A percentile compares a stretch with the other conserved stretches of the same genome.
phyloP scores from a whole-genome alignment of 2,888 invertebrate genomes.

The Schizotus pectinicornis region DNA sequence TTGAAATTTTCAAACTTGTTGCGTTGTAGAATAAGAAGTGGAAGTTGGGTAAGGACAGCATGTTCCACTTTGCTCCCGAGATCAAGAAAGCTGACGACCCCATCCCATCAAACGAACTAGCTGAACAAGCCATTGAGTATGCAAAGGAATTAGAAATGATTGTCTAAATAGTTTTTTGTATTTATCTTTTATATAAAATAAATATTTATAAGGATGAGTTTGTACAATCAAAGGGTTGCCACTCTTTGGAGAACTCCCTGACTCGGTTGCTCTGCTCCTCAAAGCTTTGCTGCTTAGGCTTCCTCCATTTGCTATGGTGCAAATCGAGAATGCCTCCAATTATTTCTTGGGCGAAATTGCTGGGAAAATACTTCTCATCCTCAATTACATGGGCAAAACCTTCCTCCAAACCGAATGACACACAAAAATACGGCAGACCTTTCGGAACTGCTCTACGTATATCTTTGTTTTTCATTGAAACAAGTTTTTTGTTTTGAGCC shows the following conservation, averaged over 20 bases:
- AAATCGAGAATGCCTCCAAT: slow-evolving; percentile 94
- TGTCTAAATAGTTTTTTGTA: slow-evolving; percentile 68
- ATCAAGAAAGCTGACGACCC: slow-evolving; percentile 77
- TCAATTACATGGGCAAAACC: slow-evolving; percentile 98
- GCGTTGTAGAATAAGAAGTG: slow-evolving; percentile 74
- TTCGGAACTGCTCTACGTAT: slow-evolving; percentile 86
- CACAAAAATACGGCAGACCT: slow-evolving; percentile 93
- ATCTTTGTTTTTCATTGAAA: slow-evolving; percentile 72
- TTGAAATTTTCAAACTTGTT: slow-evolving; percentile 8
- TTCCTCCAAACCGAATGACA: slow-evolving; percentile 88
- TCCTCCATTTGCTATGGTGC: slow-evolving; percentile 85
- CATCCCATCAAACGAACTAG: slow-evolving; percentile 89
- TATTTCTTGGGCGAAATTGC: slow-evolving; percentile 93
- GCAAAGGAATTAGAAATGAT: slow-evolving; percentile 99
- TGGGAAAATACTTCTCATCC: slow-evolving; percentile 85
- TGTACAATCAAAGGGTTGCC: slow-evolving; percentile 71
- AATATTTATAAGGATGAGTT: slow-evolving; percentile 40
- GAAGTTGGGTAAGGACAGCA: slow-evolving; percentile 77
- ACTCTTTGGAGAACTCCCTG: slow-evolving; percentile 71
- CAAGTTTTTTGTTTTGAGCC: slow-evolving; percentile 92
- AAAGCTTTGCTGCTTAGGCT: slow-evolving; percentile 76
- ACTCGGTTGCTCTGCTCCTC: slow-evolving; percentile 80
- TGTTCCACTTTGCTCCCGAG: slow-evolving; percentile 82
- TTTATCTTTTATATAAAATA: not conserved
- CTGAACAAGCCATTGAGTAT: slow-evolving; percentile 94